phyloP scores from a whole-genome alignment of 2,113 vertebrate species.

The Lamprotornis superbus region DNA sequence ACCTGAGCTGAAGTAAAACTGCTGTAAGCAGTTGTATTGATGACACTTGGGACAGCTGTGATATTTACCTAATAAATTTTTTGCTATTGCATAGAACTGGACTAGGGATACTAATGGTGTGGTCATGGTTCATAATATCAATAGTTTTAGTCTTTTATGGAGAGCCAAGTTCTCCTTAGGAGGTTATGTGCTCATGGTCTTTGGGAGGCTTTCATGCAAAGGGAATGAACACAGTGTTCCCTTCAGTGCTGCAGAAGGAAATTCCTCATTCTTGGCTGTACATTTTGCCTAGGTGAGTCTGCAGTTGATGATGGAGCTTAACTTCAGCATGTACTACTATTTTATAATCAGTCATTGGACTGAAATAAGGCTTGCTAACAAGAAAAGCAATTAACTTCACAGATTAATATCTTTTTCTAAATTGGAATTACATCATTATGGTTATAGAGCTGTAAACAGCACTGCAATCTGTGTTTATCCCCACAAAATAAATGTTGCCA shows the following conservation, averaged over 20 bases:
- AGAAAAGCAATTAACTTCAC: background rate
- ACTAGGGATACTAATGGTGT: background rate
- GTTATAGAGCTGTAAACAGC: background rate
- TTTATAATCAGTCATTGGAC: background rate
- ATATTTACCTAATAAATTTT: background rate
- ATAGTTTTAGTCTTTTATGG: background rate
- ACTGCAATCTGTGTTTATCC: background rate
- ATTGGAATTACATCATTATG: background rate
- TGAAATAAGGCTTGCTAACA: background rate
- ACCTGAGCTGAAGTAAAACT: background rate
- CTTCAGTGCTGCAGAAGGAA: background rate
- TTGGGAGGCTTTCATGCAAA: background rate
- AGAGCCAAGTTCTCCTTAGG: background rate
- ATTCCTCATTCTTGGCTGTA: background rate
- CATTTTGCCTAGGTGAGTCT: background rate
- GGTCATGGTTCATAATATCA: background rate
- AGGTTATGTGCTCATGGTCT: background rate
- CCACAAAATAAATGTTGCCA: background rate
- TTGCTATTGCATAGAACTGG: background rate
- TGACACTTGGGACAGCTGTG: background rate
- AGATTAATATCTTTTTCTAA: background rate
- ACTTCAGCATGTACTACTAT: background rate
- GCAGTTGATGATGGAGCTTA: background rate
- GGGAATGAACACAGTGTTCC: background rate
- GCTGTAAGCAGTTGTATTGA: background rate